Evolutionary conservation across 2,888 invertebrate species (phyloP).

Genomic region (Tetropium fuscum): DNA sequence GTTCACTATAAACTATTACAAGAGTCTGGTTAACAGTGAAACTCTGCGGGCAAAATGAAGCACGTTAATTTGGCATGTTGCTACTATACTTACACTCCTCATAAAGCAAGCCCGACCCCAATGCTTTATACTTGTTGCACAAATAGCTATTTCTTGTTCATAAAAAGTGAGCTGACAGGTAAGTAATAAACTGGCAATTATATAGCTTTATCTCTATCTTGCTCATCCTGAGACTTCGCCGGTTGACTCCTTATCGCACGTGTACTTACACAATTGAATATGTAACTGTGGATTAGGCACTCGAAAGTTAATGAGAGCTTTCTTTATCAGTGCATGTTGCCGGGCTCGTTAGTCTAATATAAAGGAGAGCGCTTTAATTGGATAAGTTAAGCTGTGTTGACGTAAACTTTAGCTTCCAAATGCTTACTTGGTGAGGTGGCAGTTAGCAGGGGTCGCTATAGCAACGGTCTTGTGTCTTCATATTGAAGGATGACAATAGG

Average conservation of each 20-base stretch:
- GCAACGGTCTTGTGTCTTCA: constrained; percentile 40
- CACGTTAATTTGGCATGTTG: too few species aligned
- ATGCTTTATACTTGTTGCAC: too few species aligned
- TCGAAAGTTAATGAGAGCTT: constrained; percentile 57
- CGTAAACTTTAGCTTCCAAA: constrained; percentile 60
- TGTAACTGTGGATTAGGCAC: constrained; percentile 49
- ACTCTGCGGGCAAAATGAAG: too few species aligned
- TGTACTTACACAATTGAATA: constrained; percentile 38
- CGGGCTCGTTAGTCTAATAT: constrained; percentile 61
- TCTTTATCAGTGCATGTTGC: constrained; percentile 61
- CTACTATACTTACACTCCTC: too few species aligned
- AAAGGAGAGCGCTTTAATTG: constrained; percentile 63
- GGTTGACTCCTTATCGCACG: constrained; percentile 37
- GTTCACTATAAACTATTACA: too few species aligned
- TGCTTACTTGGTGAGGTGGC: constrained; percentile 48
- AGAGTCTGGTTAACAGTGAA: too few species aligned
- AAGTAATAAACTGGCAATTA: too few species aligned
- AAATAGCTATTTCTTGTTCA: too few species aligned
- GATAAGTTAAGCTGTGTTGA: constrained; percentile 63
- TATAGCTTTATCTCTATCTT: constrained; percentile 1
- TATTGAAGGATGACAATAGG: constrained; percentile 1
- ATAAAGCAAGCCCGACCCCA: too few species aligned
- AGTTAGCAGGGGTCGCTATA: constrained; percentile 49
- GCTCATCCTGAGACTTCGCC: neutral
- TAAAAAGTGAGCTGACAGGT: too few species aligned